Base-by-base conservation (phyloP, 2,797 vertebrate species). In the Percopsis omiscomaycus region DNA sequence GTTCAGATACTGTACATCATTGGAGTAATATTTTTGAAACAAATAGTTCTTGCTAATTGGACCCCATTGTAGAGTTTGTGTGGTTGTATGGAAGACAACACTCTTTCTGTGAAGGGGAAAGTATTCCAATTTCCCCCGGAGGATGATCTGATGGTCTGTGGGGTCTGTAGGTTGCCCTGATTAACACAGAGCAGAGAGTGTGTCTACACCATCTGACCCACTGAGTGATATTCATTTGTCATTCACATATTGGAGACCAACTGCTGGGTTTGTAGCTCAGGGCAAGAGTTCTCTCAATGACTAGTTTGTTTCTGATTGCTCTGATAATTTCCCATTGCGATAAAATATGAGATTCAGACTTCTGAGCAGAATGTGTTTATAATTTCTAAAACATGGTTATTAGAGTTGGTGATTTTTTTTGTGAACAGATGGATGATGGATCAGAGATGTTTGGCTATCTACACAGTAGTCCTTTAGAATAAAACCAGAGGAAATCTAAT, bases 171-270 rank as follows among this genome's bases (percentile, higher is more conserved):
- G 86, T 86, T 84, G 87, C 83, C 77, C 84, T 89, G 87, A 88
- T 89, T 90, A 88, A 80, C 85, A 84, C 73, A 66, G 80, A 84
- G 86, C 89, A 84, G 42, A 29, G 85, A 89, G 86, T 90, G 89
- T 90, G 89, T 90, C 87, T 87, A 72, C 86, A 81, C 89, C 89
- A 89, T 90, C 89, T 90, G 89, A 90, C 86, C 89, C 81, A 78
- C 85, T 81, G 82, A 82, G 78, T 84, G 86, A 88, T 85, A 86
- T 88, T 87, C 86, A 89, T 89, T 90, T 89, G 85, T 89, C 87
- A 88, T 88, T 89, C 84, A 84, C 85, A 89, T 88, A 87, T 88
- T 85, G 84, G 83, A 83, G 80, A 84, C 83, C 87, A 74, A 87
- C 89, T 77, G 86, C 89, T 90, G 89, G 73, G 86, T 57, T 71